Conservation (phyloP, 1,140 invertebrate species). For the Eupeodes corollae region DNA sequence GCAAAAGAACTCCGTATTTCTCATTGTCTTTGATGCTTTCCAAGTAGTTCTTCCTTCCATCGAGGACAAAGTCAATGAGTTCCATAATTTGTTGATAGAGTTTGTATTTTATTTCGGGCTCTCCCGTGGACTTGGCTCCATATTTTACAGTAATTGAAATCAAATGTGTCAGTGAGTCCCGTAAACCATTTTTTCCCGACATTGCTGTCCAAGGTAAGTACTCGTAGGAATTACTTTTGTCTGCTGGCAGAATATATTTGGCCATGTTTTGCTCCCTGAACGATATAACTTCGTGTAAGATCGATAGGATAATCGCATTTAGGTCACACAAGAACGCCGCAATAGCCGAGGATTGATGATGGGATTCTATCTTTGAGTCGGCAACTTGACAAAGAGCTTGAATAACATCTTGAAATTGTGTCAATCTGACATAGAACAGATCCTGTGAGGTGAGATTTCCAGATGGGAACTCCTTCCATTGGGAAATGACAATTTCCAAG, state of each 20-base stretch:
- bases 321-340: constrained; percentile 44
- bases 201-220: constrained; percentile 57
- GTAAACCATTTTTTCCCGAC: constrained; percentile 42
- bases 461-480: constrained; percentile 37
- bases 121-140: constrained; percentile 43
- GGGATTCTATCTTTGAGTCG: constrained; percentile 42
- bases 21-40: constrained; percentile 52
- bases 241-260: constrained; percentile 33
- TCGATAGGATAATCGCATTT: constrained; percentile 45
- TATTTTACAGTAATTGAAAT: constrained; percentile 44
- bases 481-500: constrained; percentile 46
- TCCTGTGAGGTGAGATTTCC: constrained; percentile 53
- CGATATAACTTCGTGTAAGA: constrained; percentile 45
- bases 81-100: constrained; percentile 60
- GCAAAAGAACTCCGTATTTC: constrained; percentile 45
- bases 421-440: constrained; percentile 60
- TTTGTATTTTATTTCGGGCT: constrained; percentile 40
- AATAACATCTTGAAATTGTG: constrained; percentile 44
- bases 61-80: constrained; percentile 64
- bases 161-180: constrained; percentile 39
- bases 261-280: constrained; percentile 46
- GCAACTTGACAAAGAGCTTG: constrained; percentile 43
- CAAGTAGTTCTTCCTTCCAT: constrained; percentile 59
- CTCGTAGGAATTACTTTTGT: constrained; percentile 32
- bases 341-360: constrained; percentile 42